These are phyloP conservation scores for Bursaphelenchus okinawaensis DNA, from an alignment of 2,888 invertebrate species.

Conservation along the genomic window DNA sequence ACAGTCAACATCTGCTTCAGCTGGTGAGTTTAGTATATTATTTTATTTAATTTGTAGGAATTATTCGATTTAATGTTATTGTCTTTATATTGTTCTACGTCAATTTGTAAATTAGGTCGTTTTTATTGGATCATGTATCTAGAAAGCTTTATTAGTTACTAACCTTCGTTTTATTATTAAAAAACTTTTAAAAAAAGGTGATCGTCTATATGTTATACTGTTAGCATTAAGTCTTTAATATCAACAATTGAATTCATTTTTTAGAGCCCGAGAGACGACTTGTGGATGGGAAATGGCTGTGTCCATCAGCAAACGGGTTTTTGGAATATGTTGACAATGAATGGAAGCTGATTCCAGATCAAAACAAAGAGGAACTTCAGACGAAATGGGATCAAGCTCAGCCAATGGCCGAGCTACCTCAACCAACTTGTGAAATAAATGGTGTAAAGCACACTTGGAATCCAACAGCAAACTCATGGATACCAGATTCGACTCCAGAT, in stretches of 20 bases:
- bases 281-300: conserved; percentile 27
- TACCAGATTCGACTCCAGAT: conserved; percentile 67
- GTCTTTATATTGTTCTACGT: no score
- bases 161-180: no score
- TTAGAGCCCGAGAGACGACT: conserved; percentile 20
- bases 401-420: conserved; percentile 24
- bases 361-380: conserved; percentile 31
- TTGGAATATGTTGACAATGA: conserved; percentile 33
- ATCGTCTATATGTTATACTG: no score
- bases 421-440: conserved; percentile 79
- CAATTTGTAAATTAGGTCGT: no score
- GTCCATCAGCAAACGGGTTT: conserved; percentile 17
- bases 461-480: conserved; percentile 62
- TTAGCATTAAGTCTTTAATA: no score
- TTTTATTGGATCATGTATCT: no score
- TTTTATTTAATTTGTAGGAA: background rate
- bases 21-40: background rate
- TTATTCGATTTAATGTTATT: no score
- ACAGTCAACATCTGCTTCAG: background rate
- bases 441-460: conserved; percentile 85
- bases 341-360: conserved; percentile 32
- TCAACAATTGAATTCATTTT: no score
- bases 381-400: conserved; percentile 43
- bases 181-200: no score
- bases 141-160: no score